Evolutionary conservation across 2,113 vertebrate genomes (phyloP), one percentile per base, ranked within the genome.

Genomic region (Coptodon bakossiorum): DNA sequence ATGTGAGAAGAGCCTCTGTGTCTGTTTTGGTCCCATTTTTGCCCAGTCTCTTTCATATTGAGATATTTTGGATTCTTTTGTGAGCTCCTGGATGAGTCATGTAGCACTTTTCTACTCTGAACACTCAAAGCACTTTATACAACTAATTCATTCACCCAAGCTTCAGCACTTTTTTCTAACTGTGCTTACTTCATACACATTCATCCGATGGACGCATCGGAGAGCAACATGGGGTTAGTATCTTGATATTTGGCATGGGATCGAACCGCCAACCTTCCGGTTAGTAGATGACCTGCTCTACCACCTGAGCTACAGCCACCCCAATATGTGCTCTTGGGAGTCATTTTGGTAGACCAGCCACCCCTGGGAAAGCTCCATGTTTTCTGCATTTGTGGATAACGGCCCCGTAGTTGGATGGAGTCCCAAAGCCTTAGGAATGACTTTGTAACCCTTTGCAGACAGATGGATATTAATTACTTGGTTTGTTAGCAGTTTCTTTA

Each of bases 151-250:
- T 12, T 3, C 53, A 54, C 53, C 6, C 22, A 57, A 16, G 54
- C 24, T 16, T 59, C 56, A 22, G 22, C 22, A 59, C 7, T 1
- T 0, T 29, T 59, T 59, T 6, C 56, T 16, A 29, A 59, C 27
- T 59, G 13, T 59, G 13, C 13, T 59, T 29, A 59, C 0, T 29
- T 59, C 27, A 59, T 0, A 59, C 13, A 29, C 56, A 29, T 16
- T 29, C 56, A 59, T 3, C 24, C 0, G 1, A 0, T 16, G 13
- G 56, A 29, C 0, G 0, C 24, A 59, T 6, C 13, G 5, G 27
- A 59, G 56, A 16, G 56, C 56, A 29, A 59, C 27, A 59, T 27
- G 54, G 54, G 22, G 4, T 57, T 57, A 27, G 54, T 14, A 57
- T 0, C 7, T 3, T 3, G 56, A 9, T 6, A 31, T 59, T 9